Percentiles rank a stretch among this genome's conserved stretches.
Evolutionary conservation across 2,888 invertebrate genomes (phyloP).

Genomic region (Megaustenia siamemsis): DNA sequence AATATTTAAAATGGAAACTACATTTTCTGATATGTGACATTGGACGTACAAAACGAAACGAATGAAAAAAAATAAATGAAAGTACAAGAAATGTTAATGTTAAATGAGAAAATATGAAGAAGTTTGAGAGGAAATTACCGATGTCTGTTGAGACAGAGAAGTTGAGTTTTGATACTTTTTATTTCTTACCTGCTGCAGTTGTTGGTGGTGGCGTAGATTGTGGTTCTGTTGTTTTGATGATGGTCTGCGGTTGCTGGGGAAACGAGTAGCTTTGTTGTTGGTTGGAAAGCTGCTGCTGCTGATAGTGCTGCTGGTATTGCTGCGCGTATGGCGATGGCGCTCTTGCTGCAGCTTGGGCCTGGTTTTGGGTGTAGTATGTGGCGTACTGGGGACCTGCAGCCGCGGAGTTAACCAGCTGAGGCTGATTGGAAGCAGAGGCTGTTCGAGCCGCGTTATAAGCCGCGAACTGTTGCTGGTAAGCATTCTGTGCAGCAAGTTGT

Average conservation of each 20-base stretch:
- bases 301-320: slow-evolving; percentile 22
- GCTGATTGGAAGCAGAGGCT: background rate
- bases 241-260: background rate
- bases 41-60: too few species aligned
- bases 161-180: too few species aligned
- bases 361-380: background rate
- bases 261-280: background rate
- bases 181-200: too few species aligned
- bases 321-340: slow-evolving; percentile 13
- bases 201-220: background rate
- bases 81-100: too few species aligned
- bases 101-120: too few species aligned
- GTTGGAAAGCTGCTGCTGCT: background rate
- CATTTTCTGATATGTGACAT: too few species aligned
- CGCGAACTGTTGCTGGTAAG: slow-evolving; percentile 35
- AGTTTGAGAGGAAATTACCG: too few species aligned
- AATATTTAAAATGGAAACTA: too few species aligned
- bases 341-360: background rate
- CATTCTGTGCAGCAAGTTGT: slow-evolving; percentile 23
- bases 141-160: too few species aligned
- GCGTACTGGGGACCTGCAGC: slow-evolving; percentile 7
- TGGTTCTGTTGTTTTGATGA: too few species aligned
- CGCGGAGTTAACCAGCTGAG: background rate
- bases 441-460: slow-evolving; percentile 35
- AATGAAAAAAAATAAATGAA: too few species aligned